Evolutionary conservation across 2,888 invertebrate species (phyloP).

Genomic region (Ypsolopha sequella): DNA sequence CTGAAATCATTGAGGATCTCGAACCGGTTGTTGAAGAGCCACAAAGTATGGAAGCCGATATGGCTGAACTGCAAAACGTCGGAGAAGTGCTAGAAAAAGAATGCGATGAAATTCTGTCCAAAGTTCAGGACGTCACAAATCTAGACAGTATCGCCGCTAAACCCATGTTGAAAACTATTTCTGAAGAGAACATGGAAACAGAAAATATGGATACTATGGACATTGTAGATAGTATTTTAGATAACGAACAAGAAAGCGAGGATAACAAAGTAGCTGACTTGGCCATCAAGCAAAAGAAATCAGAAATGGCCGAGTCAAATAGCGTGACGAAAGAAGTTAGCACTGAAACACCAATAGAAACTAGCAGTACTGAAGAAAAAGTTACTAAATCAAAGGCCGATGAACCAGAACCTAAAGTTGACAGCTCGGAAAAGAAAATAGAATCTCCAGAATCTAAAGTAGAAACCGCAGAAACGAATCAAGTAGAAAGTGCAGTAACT

Average conservation of each 20-base stretch:
- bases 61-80: slow-evolving; percentile 49
- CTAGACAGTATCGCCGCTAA: slow-evolving; percentile 49
- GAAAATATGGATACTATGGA: slow-evolving; percentile 48
- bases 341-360: background rate
- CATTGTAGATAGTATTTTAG: slow-evolving; percentile 52
- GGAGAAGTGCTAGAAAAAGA: slow-evolving; percentile 58
- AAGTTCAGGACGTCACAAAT: slow-evolving; percentile 58
- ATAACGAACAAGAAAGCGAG: slow-evolving; percentile 47
- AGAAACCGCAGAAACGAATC: slow-evolving; percentile 12
- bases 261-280: slow-evolving; percentile 14
- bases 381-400: background rate
- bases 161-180: slow-evolving; percentile 43
- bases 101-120: slow-evolving; percentile 59
- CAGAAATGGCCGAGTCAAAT: slow-evolving; percentile 4
- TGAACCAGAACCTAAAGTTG: background rate
- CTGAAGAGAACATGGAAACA: slow-evolving; percentile 47
- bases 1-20: slow-evolving; percentile 38
- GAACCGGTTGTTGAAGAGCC: slow-evolving; percentile 53
- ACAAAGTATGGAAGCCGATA: slow-evolving; percentile 26
- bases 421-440: background rate
- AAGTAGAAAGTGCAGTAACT: background rate
- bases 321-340: slow-evolving; percentile 11
- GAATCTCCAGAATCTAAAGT: slow-evolving; percentile 4
- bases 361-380: background rate
- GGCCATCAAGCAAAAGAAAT: slow-evolving; percentile 10